Evolutionary conservation across 2,113 vertebrate genomes (phyloP).

Genomic region (Cervus canadensis): DNA sequence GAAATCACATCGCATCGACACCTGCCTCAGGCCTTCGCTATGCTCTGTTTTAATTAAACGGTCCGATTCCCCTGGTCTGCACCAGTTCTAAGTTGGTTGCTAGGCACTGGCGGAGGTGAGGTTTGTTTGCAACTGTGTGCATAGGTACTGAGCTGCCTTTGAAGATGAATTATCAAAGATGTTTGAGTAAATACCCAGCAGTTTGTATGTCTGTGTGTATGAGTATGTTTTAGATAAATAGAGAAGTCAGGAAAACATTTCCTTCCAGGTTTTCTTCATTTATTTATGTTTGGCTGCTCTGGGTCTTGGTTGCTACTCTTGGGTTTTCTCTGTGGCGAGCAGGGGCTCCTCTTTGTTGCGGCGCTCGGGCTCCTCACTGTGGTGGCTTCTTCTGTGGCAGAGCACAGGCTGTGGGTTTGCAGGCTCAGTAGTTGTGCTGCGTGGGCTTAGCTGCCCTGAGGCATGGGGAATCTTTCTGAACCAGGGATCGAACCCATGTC

Average conservation of each 20-base stretch:
- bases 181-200: not conserved
- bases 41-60: not conserved
- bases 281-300: not conserved
- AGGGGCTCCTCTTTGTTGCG: not conserved
- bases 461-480: not conserved
- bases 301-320: not conserved
- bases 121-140: not conserved
- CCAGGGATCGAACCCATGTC: not conserved
- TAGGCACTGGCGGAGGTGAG: not conserved
- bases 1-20: not conserved
- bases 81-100: not conserved
- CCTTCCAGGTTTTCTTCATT: not conserved
- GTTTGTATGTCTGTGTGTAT: not conserved
- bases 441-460: not conserved
- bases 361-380: fast-evolving
- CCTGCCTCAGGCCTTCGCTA: not conserved
- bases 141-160: not conserved
- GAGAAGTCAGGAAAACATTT: not conserved
- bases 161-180: not conserved
- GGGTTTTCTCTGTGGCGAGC: not conserved
- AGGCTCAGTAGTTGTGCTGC: not conserved
- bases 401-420: not conserved
- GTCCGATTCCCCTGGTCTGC: not conserved
- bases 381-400: not conserved
- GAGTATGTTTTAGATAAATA: not conserved